These are phyloP conservation scores for Drosophila percnosoma DNA, from an alignment of 2,888 invertebrate genomes.

Conservation along the genomic window DNA sequence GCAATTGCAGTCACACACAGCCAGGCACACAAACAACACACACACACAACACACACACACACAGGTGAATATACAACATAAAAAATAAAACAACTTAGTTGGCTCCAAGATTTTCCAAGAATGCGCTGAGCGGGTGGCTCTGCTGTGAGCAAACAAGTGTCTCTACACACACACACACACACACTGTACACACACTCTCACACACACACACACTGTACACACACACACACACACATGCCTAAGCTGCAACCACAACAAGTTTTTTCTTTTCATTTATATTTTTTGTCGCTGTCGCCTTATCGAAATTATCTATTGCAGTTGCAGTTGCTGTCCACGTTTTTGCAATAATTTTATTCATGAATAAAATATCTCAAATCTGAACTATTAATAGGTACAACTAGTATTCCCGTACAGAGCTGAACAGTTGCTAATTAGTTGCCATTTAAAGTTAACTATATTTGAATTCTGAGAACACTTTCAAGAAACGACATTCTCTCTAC, in stretches of 20 bases:
- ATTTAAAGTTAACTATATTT: background rate
- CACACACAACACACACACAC: slow-evolving; percentile 21
- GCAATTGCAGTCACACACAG: slow-evolving; percentile 52
- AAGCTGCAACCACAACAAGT: slow-evolving; percentile 26
- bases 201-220: slow-evolving; percentile 3
- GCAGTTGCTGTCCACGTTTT: slow-evolving; percentile 7
- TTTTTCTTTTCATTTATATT: slow-evolving; percentile 2
- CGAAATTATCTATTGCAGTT: slow-evolving; percentile 48
- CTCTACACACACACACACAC: slow-evolving; percentile 33
- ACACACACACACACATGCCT: background rate
- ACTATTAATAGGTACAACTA: slow-evolving; percentile 5
- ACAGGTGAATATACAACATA: slow-evolving; percentile 1
- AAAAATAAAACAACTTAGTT: slow-evolving; percentile 8
- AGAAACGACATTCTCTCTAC: slow-evolving; percentile 15
- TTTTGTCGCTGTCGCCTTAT: slow-evolving; percentile 29
- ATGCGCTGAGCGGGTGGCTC: slow-evolving; percentile 68
- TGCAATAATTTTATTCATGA: slow-evolving; percentile 21
- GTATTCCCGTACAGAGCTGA: background rate
- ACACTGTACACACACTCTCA: background rate
- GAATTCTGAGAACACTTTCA: background rate
- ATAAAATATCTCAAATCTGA: slow-evolving; percentile 23
- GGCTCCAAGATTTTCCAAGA: slow-evolving; percentile 73
- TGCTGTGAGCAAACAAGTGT: slow-evolving; percentile 49
- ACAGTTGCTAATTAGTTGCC: slow-evolving; percentile 6
- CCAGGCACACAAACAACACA: background rate